These are phyloP conservation scores for Eilema caniola DNA, from an alignment of 2,888 invertebrate species.

Conservation along the genomic window DNA sequence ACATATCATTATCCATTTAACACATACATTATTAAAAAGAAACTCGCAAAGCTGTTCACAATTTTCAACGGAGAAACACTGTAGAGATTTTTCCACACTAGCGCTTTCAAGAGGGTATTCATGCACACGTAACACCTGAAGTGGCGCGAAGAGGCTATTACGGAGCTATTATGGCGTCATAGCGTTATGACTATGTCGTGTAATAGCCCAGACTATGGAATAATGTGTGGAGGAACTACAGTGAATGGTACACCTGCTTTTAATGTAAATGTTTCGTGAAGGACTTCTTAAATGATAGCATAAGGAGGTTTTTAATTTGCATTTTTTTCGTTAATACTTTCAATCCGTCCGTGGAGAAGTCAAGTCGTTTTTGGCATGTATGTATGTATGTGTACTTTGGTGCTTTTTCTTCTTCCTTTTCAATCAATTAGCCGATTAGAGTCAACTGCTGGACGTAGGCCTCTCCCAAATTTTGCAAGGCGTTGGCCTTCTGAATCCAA, in stretches of 20 bases:
- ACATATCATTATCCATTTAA: background rate
- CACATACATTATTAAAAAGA: constrained; percentile 3
- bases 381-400: too few species aligned
- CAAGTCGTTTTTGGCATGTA: too few species aligned
- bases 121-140: constrained; percentile 64
- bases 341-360: too few species aligned
- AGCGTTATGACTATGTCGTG: constrained; percentile 56
- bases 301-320: background rate
- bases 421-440: too few species aligned
- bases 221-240: constrained; percentile 64
- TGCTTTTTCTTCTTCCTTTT: too few species aligned
- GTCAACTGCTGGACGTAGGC: too few species aligned
- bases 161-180: constrained; percentile 60
- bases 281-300: background rate
- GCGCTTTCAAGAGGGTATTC: constrained; percentile 63
- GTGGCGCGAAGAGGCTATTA: constrained; percentile 63
- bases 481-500: too few species aligned
- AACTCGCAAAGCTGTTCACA: constrained; percentile 18
- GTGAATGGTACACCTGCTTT: constrained; percentile 22
- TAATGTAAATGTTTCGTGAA: constrained; percentile 11
- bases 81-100: constrained; percentile 59
- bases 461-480: too few species aligned
- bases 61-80: constrained; percentile 31
- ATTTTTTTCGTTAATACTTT: background rate
- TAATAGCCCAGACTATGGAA: constrained; percentile 55